phyloP scores from a whole-genome alignment of 2,113 vertebrate species.

The Oplegnathus fasciatus region DNA sequence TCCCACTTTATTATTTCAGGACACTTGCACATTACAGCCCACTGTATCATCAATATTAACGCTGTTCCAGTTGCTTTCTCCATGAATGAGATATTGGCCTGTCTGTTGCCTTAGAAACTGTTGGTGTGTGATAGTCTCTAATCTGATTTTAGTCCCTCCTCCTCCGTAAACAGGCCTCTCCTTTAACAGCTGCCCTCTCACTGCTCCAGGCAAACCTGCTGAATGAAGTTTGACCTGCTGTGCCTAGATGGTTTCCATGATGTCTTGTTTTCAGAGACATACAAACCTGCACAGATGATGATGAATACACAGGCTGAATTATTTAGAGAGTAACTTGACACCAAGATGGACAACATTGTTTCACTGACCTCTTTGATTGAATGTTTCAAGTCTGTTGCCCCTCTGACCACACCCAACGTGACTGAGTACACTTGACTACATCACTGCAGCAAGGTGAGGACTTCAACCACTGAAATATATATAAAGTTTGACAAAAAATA shows the following conservation, averaged over 20 bases:
- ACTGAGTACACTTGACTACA: background rate
- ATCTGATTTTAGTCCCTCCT: constrained; percentile 33
- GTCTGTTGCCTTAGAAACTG: constrained; percentile 41
- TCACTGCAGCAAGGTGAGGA: background rate
- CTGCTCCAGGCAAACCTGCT: background rate
- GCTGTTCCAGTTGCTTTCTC: background rate
- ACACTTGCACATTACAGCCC: background rate
- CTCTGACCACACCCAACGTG: background rate
- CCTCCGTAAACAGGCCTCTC: constrained; percentile 19
- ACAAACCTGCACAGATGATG: background rate
- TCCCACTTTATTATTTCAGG: background rate
- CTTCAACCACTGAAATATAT: too few species aligned
- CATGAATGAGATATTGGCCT: constrained; percentile 5
- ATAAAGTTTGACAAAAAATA: too few species aligned
- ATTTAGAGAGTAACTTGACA: constrained; percentile 12
- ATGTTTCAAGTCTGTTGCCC: background rate
- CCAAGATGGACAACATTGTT: background rate
- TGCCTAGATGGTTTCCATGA: background rate
- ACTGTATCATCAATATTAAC: background rate
- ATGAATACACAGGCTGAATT: background rate
- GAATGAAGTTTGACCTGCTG: background rate
- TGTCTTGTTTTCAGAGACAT: background rate
- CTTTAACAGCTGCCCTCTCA: background rate
- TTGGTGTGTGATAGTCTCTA: constrained; percentile 9
- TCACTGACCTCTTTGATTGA: background rate